Percentiles rank a stretch among this genome's conserved stretches.
Evolutionary conservation across 2,113 vertebrate genomes (phyloP).

Genomic region (Carassius gibelio): DNA sequence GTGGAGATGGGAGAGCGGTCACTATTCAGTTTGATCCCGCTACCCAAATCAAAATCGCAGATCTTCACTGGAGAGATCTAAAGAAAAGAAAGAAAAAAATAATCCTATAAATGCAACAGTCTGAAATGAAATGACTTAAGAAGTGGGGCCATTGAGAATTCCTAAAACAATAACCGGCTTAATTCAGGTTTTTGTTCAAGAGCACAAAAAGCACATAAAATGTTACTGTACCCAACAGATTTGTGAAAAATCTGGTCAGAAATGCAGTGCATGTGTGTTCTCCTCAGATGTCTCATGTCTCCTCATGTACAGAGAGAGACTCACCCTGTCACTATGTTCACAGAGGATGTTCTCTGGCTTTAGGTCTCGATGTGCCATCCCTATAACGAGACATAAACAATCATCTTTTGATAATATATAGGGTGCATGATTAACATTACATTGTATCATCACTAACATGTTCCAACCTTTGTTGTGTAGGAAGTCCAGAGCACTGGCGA

Average conservation of each 20-base stretch:
- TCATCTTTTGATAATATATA: not conserved
- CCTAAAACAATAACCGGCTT: not conserved
- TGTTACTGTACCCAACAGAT: slow-evolving; percentile 22
- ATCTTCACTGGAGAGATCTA: slow-evolving; percentile 96
- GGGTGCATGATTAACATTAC: not conserved
- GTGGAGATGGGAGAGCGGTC: slow-evolving; percentile 95
- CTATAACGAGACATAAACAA: slow-evolving; percentile 65
- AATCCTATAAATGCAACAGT: not conserved
- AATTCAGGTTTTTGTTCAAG: not conserved
- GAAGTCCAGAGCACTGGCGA: slow-evolving; percentile 92
- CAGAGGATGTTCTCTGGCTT: slow-evolving; percentile 98
- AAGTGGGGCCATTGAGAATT: not conserved
- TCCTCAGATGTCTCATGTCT: slow-evolving; percentile 31
- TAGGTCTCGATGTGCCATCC: slow-evolving; percentile 95
- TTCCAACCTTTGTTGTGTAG: slow-evolving; percentile 93
- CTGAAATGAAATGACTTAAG: not conserved
- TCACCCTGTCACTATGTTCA: slow-evolving; percentile 87
- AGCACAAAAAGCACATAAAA: not conserved
- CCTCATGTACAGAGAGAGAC: slow-evolving; percentile 43
- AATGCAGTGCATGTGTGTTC: slow-evolving; percentile 25
- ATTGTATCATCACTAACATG: not conserved
- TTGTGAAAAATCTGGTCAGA: slow-evolving; percentile 22
- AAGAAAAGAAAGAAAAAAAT: not conserved
- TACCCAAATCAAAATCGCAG: slow-evolving; percentile 95
- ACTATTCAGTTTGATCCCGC: slow-evolving; percentile 94